Base-by-base conservation (phyloP, 1,140 invertebrate species). In the Drosophila kepulauana region DNA sequence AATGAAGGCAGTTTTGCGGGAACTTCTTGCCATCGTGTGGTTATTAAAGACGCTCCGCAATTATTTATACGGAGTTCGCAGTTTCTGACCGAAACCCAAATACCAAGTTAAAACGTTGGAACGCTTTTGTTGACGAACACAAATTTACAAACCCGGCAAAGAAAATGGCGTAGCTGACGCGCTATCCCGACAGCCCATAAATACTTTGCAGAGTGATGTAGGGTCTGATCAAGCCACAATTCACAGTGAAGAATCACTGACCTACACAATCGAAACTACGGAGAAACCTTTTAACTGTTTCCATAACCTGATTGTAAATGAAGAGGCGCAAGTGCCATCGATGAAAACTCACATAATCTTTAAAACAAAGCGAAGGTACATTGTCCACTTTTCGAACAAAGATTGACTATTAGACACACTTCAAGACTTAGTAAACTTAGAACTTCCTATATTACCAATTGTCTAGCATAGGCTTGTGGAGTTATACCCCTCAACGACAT, bases 241-340 rank as follows among this genome's bases (percentile, higher is more conserved):
- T 8, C 71, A 69, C 28, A 69, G 48, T 16, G 64, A 61, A 20
- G 33, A 52, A 35, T 64, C 43, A 5, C 46, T 45, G 11, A 49
- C 58, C 1, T 51, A 63, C 11, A 63, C 52, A 2, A 43, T 67
- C 1, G 46, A 57, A 1, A 28, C 70, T 1, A 67, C 57, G 0
- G 75, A 74, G 4, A 68, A 74, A 16, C 51, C 63, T 3, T 10
- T 74, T 0, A 68, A 68, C 35, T 77, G 57, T 16, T 68, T 77
- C 4, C 25, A 30, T 33, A 77, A 74, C 33, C 57, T 68, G n/a
- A 77, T 74, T 6, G 57, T 67, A n/a, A 11, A 61, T 2, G 48
- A 78, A 51, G 59, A 74, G 16, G 56, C 35, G 30, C 10, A 33
- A 6, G 5, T 33, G 1, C 30, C 30, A 5, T 33, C 6, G 5